Percentiles rank a stretch among this genome's conserved stretches.
Evolutionary conservation across 2,113 vertebrate genomes (phyloP).

Genomic region (Mungos mungo): DNA sequence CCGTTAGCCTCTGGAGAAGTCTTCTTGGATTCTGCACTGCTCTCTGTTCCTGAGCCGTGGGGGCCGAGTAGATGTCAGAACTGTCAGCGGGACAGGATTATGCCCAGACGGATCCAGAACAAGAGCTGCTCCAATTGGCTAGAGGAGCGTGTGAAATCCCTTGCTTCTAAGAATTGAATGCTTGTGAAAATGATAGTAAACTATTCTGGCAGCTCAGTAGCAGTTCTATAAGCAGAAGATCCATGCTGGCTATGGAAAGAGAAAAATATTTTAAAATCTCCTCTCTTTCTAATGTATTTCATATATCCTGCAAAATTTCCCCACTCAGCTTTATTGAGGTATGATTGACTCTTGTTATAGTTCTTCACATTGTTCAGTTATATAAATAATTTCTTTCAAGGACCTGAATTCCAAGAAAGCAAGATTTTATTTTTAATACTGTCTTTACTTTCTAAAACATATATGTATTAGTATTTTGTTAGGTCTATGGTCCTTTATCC

Average conservation of each 20-base stretch:
- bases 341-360: neutral
- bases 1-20: neutral
- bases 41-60: neutral
- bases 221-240: neutral
- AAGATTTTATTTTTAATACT: slow-evolving; percentile 36
- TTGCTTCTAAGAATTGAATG: neutral
- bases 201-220: slow-evolving; percentile 32
- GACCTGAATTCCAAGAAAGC: neutral
- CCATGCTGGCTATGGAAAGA: neutral
- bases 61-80: neutral
- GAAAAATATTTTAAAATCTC: neutral
- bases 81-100: neutral
- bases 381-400: slow-evolving; percentile 21
- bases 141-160: neutral
- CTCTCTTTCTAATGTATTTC: slow-evolving; percentile 12
- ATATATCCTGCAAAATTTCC: neutral
- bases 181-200: slow-evolving; percentile 13
- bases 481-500: neutral
- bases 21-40: neutral
- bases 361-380: neutral
- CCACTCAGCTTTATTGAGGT: neutral
- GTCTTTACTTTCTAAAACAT: neutral
- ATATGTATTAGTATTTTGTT: neutral
- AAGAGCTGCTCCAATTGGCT: neutral
- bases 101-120: neutral